Evolutionary conservation across 2,113 vertebrate genomes (phyloP), one percentile per base, ranked within the genome.

Genomic region (Podarcis muralis): DNA sequence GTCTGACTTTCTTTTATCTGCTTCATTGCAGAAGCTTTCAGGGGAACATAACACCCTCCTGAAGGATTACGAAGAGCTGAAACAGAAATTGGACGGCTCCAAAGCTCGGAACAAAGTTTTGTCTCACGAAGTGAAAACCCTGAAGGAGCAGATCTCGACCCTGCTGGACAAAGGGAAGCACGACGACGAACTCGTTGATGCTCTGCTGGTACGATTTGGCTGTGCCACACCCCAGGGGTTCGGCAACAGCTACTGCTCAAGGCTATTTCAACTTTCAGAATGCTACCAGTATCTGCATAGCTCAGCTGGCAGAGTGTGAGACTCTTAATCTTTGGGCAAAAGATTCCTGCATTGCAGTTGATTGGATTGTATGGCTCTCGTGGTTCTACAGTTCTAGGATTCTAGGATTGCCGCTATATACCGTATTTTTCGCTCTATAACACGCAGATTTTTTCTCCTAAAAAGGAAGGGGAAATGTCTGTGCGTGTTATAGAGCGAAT

Each of bases 161-260:
- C 95, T 99, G 40, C 89, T 97, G 92, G 98, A 98, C 83, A 99
- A 99, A 89, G 98, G 98, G 3, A 97, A 97, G 84, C 98, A 98
- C 0, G 98, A 99, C 0, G 96, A 99, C 7, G 98, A 99, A 87
- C 97, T 99, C 22, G 95, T 99, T 30, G 97, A 98, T 0, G 96
- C 97, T 37, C 95, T 99, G 80, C 91, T 99, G 98, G 99, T 99
- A 97, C 0, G 71, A 79, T 84, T 65, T 85, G 4, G 48, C 6
- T 48, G 0, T 5, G 22, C 30, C n/a, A 2, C n/a, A 4, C 15
- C 27, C 53, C 48, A n/a, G 30, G 57, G 25, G 25, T 53, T 79
- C 6, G 22, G 7, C 40, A 9, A 18, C 18, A 6, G 48, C 77
- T 43, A 8, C 48, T n/a, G 6, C 27, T 53, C 23, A 15, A 30